phyloP scores from a whole-genome alignment of 2,888 invertebrate genomes.

The Lamellibrachia satsuma region DNA sequence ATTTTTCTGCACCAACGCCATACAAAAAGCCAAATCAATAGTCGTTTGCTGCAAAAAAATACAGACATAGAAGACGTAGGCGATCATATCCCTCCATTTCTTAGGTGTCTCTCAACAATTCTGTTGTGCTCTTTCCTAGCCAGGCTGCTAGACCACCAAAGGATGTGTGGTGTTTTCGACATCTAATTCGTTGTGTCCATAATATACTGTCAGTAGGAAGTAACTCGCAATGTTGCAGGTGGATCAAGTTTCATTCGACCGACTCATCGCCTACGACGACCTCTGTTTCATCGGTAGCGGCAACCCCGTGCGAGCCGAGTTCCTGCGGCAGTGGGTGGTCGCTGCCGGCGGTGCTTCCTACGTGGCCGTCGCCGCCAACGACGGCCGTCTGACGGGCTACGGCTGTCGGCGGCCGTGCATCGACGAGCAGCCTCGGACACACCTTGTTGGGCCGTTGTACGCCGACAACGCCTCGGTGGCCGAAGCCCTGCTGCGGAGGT shows the following conservation, averaged over 20 bases:
- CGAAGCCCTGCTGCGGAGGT: constrained; percentile 23
- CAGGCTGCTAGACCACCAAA: too few relatives aligned
- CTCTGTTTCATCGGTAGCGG: constrained; percentile 30
- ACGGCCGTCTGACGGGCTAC: constrained; percentile 27
- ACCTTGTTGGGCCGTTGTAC: constrained; percentile 33
- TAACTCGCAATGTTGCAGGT: constrained; percentile 23
- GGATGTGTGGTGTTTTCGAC: too few relatives aligned
- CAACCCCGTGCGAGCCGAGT: constrained; percentile 28
- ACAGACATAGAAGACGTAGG: too few relatives aligned
- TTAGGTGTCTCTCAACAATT: too few relatives aligned
- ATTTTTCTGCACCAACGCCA: too few relatives aligned
- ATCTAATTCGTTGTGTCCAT: too few relatives aligned
- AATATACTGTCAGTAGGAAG: too few relatives aligned
- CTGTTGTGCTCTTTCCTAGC: too few relatives aligned
- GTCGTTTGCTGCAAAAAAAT: too few relatives aligned
- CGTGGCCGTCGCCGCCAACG: constrained; percentile 28
- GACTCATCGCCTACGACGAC: constrained; percentile 36
- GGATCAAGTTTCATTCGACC: constrained; percentile 27
- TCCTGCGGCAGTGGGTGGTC: constrained; percentile 31
- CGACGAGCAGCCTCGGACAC: constrained; percentile 8
- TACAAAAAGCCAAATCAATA: too few relatives aligned
- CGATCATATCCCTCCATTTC: too few relatives aligned
- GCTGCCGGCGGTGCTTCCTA: constrained; percentile 27
- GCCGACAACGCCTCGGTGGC: constrained; percentile 29
- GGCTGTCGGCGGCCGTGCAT: constrained; percentile 27